Base-by-base conservation (phyloP, 1,140 invertebrate genomes). In the Aphidius gifuensis region DNA sequence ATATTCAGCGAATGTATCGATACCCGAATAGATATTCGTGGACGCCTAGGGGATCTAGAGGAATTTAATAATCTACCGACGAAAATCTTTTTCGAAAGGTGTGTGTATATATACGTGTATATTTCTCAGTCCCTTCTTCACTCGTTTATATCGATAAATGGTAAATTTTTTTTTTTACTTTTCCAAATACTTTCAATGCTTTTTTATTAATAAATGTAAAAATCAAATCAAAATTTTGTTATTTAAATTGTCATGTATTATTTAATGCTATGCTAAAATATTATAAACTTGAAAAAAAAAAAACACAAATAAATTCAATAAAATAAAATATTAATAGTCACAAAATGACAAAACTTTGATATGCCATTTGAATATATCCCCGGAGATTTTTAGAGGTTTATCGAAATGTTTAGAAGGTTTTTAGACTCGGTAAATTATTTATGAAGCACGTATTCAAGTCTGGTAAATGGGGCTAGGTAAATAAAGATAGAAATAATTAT, bases 1-100 rank as follows among this genome's bases (percentile, higher is more conserved):
- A 79, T 80, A 80, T 80, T 80, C 76, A 78, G 71, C 67, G 76
- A 79, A 79, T 80, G 77, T 78, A 80, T 80, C 78, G 78, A 80
- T 80, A 78, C 67, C 59, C 66, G 64, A 77, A 71, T 75, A 79
- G 75, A 73, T 79, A 80, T 78, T 79, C 69, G 68, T 62, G 71
- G 74, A 78, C 75, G 62, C 58, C 62, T 53, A 50, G 58, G 69
- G 74, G 75, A 69, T 76, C 74, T 75, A 68, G 70, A 80, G 78
- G 79, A 80, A 80, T 80, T 80, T 80, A 80, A 80, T 80, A 80
- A 80, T 79, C 77, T 71, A 71, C 47, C 71, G 73, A 77, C 71
- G 73, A 70, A 32, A 73, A 78, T 79, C 72, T 79, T 79, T 78
- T 72, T 63, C 62, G 67, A 40, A 55, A 38, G 53, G 23, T 48